Conservation (phyloP, 2,797 vertebrate genomes). For the Enoplosus armatus region DNA sequence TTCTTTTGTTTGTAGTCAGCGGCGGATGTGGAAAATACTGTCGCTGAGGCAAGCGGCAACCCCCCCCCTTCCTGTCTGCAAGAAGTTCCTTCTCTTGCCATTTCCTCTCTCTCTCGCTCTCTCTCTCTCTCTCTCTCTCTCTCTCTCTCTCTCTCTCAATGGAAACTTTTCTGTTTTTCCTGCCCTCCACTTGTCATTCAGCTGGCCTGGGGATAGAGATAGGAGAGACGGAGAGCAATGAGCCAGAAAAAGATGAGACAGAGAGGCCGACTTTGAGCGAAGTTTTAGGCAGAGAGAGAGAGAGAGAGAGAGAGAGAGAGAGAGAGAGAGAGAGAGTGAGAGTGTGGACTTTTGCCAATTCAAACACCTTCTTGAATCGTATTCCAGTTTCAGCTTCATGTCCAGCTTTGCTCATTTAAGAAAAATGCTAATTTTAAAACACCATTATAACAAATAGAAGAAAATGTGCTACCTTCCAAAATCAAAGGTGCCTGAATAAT, state of each 20-base stretch:
- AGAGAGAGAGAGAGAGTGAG: not conserved
- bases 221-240: conserved; percentile 40
- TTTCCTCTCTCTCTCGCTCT: conserved; percentile 83
- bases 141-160: conserved; percentile 65
- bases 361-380: conserved; percentile 2
- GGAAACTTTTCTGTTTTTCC: conserved; percentile 78
- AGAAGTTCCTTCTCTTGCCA: conserved; percentile 92
- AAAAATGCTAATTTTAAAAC: not conserved
- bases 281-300: not conserved
- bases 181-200: conserved; percentile 65
- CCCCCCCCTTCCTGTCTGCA: conserved; percentile 91
- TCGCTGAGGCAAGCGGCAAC: conserved; percentile 82
- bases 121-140: conserved; percentile 44
- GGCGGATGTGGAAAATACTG: conserved; percentile 89
- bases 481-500: not conserved
- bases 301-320: not conserved
- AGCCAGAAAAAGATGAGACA: conserved; percentile 29
- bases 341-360: not conserved
- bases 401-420: conserved; percentile 1
- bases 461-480: not conserved
- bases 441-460: not conserved
- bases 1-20: conserved; percentile 82
- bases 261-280: too few species aligned
- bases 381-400: not conserved
- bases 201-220: conserved; percentile 68